Percentiles rank a stretch among this genome's conserved stretches.
phyloP scores from a whole-genome alignment of 2,888 invertebrate genomes.

The Lithosia quadra region DNA sequence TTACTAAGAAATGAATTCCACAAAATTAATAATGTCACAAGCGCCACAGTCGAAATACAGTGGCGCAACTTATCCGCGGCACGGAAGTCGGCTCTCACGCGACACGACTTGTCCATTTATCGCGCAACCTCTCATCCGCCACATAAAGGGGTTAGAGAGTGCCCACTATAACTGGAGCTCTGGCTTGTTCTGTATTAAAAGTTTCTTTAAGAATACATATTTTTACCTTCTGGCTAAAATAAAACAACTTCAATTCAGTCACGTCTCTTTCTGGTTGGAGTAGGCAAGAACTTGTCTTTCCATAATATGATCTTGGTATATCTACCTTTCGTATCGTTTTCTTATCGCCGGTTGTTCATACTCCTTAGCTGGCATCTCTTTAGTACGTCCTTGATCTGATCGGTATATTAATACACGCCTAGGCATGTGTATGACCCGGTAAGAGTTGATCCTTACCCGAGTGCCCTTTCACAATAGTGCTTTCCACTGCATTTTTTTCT shows the following conservation, averaged over 20 bases:
- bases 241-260: not conserved
- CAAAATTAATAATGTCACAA: not conserved
- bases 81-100: conserved; percentile 72
- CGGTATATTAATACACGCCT: too few species aligned
- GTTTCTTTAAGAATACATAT: conserved; percentile 26
- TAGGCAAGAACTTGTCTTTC: not conserved
- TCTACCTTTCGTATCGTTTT: not conserved
- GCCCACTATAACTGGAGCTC: conserved; percentile 44
- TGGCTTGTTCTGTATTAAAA: conserved; percentile 36
- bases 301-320: not conserved
- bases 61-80: conserved; percentile 41
- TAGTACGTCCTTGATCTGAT: not conserved
- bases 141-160: conserved; percentile 72
- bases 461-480: too few species aligned
- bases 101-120: conserved; percentile 85
- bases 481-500: not conserved
- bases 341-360: not conserved
- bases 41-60: conserved; percentile 28
- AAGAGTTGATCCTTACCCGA: too few species aligned
- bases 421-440: too few species aligned
- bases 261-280: not conserved
- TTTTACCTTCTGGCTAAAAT: not conserved
- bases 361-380: not conserved
- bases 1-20: too few species aligned
- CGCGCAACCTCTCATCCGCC: conserved; percentile 63